Evolutionary conservation across 1,140 invertebrate species (phyloP).

Genomic region (Papilio aristodemus): DNA sequence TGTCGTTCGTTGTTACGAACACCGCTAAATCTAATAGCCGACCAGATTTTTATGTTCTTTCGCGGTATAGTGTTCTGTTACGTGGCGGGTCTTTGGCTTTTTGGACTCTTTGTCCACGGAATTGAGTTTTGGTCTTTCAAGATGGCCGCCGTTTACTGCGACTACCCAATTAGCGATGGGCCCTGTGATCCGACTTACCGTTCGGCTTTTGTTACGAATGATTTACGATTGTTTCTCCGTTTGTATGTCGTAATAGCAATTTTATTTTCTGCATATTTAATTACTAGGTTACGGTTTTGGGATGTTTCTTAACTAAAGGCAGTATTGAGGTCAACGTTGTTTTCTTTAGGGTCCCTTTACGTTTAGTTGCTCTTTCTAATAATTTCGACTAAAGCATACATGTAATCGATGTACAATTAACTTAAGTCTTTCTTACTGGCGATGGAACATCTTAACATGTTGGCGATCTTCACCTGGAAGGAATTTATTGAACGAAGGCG

Average conservation of each 20-base stretch:
- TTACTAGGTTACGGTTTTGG: conserved; percentile 32
- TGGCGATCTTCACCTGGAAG: too few species aligned
- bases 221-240: conserved; percentile 53
- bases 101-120: conserved; percentile 55
- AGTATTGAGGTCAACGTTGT: conserved; percentile 4
- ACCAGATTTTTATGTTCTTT: conserved; percentile 69
- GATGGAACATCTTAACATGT: too few species aligned
- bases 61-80: conserved; percentile 69
- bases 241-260: conserved; percentile 33
- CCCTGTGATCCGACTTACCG: conserved; percentile 38
- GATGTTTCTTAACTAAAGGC: background rate
- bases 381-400: too few species aligned
- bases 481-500: too few species aligned
- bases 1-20: conserved; percentile 58
- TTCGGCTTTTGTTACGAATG: conserved; percentile 62
- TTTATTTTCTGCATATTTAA: conserved; percentile 21
- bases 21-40: conserved; percentile 63
- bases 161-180: conserved; percentile 61
- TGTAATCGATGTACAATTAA: too few species aligned
- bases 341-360: too few species aligned
- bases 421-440: too few species aligned
- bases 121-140: conserved; percentile 56
- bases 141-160: conserved; percentile 53
- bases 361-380: too few species aligned
- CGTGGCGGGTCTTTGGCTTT: conserved; percentile 48